Percentiles rank a stretch among this genome's conserved stretches.
Evolutionary conservation across 2,888 invertebrate species (phyloP).

Genomic region (Synanthedon myopaeformis): DNA sequence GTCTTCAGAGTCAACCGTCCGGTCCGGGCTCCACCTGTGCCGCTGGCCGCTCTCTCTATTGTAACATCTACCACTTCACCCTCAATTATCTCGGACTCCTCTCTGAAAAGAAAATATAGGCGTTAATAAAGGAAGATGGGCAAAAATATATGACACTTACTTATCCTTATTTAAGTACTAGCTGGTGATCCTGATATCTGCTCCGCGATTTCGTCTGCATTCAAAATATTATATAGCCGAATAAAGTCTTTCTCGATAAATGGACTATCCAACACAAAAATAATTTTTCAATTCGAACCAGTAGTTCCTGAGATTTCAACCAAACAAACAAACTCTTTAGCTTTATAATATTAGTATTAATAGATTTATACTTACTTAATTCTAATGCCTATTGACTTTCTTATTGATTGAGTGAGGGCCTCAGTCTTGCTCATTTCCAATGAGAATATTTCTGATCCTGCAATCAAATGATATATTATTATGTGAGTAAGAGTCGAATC

Average conservation of each 20-base stretch:
- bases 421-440: conserved; percentile 99
- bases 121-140: no score
- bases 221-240: no score
- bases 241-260: no score
- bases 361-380: conserved; percentile 81
- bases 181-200: no score
- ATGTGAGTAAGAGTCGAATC: background rate
- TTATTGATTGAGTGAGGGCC: conserved; percentile 94
- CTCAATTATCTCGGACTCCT: conserved; percentile 98
- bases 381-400: conserved; percentile 97
- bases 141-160: no score
- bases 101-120: conserved; percentile 65
- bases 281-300: no score
- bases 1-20: conserved; percentile 97
- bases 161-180: no score
- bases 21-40: conserved; percentile 74
- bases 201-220: no score
- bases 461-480: conserved; percentile 4
- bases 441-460: conserved; percentile 97
- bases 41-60: conserved; percentile 94
- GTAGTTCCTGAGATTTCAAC: no score
- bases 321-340: no score
- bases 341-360: no score
- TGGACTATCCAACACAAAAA: no score
- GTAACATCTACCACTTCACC: conserved; percentile 99